Evolutionary conservation across 2,113 vertebrate species (phyloP).

Genomic region (Toxotes jaculatrix): DNA sequence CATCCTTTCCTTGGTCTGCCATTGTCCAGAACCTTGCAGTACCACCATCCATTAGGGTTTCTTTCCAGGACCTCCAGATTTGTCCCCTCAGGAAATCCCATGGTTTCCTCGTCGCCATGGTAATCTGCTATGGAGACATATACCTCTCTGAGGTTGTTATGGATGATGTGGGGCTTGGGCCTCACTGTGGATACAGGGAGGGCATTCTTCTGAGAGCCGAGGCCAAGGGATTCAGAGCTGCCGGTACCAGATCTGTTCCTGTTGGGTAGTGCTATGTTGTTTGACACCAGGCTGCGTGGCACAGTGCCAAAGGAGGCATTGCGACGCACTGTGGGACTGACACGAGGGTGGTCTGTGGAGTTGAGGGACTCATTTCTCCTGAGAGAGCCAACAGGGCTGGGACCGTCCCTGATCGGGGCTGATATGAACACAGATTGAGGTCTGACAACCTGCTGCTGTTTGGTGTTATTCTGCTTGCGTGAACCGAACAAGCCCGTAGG

Average conservation of each 20-base stretch:
- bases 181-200: slow-evolving; percentile 93
- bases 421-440: slow-evolving; percentile 97
- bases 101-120: slow-evolving; percentile 96
- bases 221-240: slow-evolving; percentile 85
- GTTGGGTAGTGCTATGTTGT: slow-evolving; percentile 70
- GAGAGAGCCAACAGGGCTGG: slow-evolving; percentile 87
- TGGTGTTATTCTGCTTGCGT: slow-evolving; percentile 90
- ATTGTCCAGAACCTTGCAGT: slow-evolving; percentile 97
- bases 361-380: slow-evolving; percentile 96
- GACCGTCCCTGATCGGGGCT: slow-evolving; percentile 74
- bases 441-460: slow-evolving; percentile 92
- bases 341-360: slow-evolving; percentile 88
- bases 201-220: slow-evolving; percentile 86
- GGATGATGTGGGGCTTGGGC: slow-evolving; percentile 97
- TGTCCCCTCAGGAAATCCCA: slow-evolving; percentile 96
- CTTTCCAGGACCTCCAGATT: slow-evolving; percentile 97
- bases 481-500: slow-evolving; percentile 80
- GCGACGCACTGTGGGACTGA: slow-evolving; percentile 85
- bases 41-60: slow-evolving; percentile 99
- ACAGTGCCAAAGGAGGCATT: slow-evolving; percentile 94
- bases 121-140: slow-evolving; percentile 98
- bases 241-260: slow-evolving; percentile 70
- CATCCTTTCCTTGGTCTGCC: slow-evolving; percentile 95
- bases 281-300: slow-evolving; percentile 76
- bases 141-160: slow-evolving; percentile 94